These are phyloP conservation scores for Anguilla pacifica DNA, from an alignment of 2,797 vertebrate species.

Conservation along the genomic window DNA sequence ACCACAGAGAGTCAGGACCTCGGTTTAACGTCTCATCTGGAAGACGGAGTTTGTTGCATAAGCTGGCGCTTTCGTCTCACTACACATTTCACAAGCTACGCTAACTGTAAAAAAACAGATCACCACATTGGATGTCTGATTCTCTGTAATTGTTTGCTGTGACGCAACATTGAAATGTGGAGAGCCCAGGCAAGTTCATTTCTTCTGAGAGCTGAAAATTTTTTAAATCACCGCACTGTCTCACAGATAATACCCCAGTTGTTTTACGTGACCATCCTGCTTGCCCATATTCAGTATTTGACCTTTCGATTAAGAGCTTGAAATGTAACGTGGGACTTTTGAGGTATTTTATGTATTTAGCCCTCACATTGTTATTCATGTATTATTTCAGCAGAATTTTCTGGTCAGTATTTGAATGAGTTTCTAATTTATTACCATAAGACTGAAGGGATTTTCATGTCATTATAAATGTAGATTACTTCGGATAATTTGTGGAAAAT, in stretches of 20 bases:
- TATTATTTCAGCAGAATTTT: background rate
- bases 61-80: background rate
- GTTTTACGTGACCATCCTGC: background rate
- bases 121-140: background rate
- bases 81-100: background rate
- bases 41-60: background rate
- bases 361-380: background rate
- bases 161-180: background rate
- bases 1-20: too few relatives aligned
- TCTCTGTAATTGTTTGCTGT: background rate
- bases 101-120: background rate
- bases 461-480: background rate
- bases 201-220: background rate
- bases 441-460: background rate
- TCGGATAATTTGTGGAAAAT: background rate
- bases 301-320: background rate
- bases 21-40: too few relatives aligned
- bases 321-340: background rate
- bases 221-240: background rate
- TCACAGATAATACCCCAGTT: background rate
- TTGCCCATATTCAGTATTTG: background rate
- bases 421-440: background rate
- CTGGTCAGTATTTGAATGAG: background rate
- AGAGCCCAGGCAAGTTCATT: background rate
- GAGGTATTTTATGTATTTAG: background rate